phyloP scores from a whole-genome alignment of 1,140 invertebrate genomes.

The Euura saliciscinereae region DNA sequence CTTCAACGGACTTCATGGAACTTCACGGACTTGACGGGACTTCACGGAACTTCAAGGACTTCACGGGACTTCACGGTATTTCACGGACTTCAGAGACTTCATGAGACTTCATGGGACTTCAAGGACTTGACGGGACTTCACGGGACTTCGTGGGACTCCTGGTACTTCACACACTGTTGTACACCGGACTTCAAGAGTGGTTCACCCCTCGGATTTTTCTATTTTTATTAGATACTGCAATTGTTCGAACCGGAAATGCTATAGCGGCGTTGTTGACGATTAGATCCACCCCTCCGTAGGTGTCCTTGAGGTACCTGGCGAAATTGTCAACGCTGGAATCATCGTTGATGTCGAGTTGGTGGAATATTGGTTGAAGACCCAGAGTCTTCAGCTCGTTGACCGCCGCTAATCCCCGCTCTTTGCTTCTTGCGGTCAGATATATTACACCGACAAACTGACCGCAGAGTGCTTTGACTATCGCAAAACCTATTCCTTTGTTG shows the following conservation, averaged over 20 bases:
- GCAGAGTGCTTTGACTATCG: slow-evolving; percentile 66
- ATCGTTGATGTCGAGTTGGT: slow-evolving; percentile 73
- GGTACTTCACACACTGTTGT: no score
- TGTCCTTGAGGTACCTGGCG: slow-evolving; percentile 65
- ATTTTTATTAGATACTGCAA: no score
- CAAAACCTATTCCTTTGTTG: slow-evolving; percentile 70
- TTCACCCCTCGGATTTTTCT: no score
- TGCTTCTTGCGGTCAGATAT: slow-evolving; percentile 69
- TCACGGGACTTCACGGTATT: no score
- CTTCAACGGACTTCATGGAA: no score
- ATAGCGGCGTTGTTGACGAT: slow-evolving; percentile 88
- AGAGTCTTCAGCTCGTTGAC: slow-evolving; percentile 62
- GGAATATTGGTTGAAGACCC: slow-evolving; percentile 65
- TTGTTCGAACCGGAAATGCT: slow-evolving; percentile 65
- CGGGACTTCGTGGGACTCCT: no score
- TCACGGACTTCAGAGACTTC: no score
- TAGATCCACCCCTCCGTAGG: slow-evolving; percentile 78
- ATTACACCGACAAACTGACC: slow-evolving; percentile 68
- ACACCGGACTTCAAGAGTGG: no score
- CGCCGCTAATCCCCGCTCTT: slow-evolving; percentile 62
- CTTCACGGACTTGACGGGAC: no score
- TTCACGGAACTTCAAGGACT: no score
- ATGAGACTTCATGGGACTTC: no score
- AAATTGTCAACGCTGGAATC: slow-evolving; percentile 65
- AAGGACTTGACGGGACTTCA: no score